Percentiles rank a stretch among this genome's conserved stretches.
These are phyloP conservation scores for Myopa testacea DNA, from an alignment of 2,888 invertebrate genomes.

Conservation along the genomic window DNA sequence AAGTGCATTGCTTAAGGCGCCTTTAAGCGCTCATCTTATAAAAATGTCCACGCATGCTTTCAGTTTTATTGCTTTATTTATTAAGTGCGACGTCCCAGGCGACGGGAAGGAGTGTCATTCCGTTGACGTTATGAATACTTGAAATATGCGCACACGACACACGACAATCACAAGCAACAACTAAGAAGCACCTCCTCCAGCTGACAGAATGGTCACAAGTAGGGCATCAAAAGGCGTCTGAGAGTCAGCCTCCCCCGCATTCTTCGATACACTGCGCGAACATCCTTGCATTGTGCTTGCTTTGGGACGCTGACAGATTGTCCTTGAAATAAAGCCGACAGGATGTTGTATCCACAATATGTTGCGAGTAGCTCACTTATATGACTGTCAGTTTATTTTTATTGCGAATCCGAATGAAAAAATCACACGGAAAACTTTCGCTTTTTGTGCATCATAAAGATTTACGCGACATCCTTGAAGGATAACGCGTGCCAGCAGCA, in stretches of 20 bases:
- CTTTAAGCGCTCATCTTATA: slow-evolving; percentile 58
- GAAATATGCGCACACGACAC: slow-evolving; percentile 29
- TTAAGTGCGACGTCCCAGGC: neutral
- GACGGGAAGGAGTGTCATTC: slow-evolving; percentile 15
- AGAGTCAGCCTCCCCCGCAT: neutral
- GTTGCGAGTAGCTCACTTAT: neutral
- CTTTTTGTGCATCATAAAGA: slow-evolving; percentile 14
- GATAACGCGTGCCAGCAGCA: neutral
- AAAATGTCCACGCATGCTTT: slow-evolving; percentile 68
- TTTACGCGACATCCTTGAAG: slow-evolving; percentile 1
- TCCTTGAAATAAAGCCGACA: slow-evolving; percentile 17
- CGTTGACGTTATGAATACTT: slow-evolving; percentile 49
- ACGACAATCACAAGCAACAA: neutral
- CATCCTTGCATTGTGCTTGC: neutral
- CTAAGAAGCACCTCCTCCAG: neutral
- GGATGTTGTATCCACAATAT: no score
- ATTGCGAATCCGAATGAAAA: slow-evolving; percentile 28
- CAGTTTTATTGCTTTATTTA: slow-evolving; percentile 67
- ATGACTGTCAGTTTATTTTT: slow-evolving; percentile 8
- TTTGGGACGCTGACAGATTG: neutral
- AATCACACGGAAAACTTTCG: slow-evolving; percentile 34
- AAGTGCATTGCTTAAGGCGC: slow-evolving; percentile 4
- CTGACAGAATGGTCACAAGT: neutral
- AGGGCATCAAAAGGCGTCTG: neutral
- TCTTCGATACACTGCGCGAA: no score